Base-by-base conservation (phyloP, 2,888 invertebrate genomes). In the Macrosiphum euphorbiae region DNA sequence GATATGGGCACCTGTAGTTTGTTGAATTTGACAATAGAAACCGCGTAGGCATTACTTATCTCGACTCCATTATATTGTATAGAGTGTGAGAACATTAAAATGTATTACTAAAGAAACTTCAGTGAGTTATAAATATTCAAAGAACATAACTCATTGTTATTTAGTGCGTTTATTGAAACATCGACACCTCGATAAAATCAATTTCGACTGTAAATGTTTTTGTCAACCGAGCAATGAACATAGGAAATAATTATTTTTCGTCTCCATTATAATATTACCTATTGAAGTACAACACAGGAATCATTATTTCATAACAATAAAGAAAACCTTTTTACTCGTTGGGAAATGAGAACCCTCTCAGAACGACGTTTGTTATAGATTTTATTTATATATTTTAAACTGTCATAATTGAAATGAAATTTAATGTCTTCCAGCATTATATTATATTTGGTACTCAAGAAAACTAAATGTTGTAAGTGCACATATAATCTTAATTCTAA, bases 201-300 rank as follows among this genome's bases (percentile, higher is more conserved):
- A 67, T 67, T 90, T 47, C 67, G 28, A 67, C n/a, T 91, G 52
- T 50, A 58, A 52, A 91, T 52, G 41, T 28, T n/a, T 90, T 41
- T 67, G 44, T 78, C 47, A 44, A 24, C 24, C 20, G 24, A 52
- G n/a, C 20, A 28, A 35, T 50, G 47, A 67, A 47, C 35, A 47
- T 67, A 47, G 35, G 24, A n/a, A 35, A 90, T 90, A 90, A 47
- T 67, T 47, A 50, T 87, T 89, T 61, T 95, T 90, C 88, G 88
- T 41, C 90, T 90, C 91, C 94, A 91, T 91, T 87, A 44, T 94
- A 58, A 58, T 58, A 58, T 26, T 5, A 67, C 5, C 5, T 8
- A 24, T n/a, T 35, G 24, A 24, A 50, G 20, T 52, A 24, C 20
- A 50, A 35, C 3, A 35, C 11, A 88, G 35, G 11, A 88, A 50